A percentile compares a stretch with the other conserved stretches of the same genome.
Evolutionary conservation across 2,797 vertebrate genomes (phyloP).

Genomic region (Coilia nasus): DNA sequence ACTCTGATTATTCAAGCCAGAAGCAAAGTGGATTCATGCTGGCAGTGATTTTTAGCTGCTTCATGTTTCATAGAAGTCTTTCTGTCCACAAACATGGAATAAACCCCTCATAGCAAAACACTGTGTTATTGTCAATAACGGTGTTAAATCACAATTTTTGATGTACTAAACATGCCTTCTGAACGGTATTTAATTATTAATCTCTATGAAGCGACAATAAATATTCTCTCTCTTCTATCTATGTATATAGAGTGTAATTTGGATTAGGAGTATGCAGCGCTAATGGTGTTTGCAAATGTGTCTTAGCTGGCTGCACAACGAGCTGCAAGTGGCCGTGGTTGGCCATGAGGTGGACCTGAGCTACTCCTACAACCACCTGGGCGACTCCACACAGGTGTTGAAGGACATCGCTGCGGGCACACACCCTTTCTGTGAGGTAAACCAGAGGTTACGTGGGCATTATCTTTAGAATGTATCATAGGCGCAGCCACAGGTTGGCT

Average conservation of each 20-base stretch:
- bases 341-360: constrained; percentile 89
- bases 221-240: too few relatives aligned
- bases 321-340: constrained; percentile 87
- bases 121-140: too few relatives aligned
- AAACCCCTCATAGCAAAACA: too few relatives aligned
- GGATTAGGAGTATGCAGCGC: background rate
- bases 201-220: background rate
- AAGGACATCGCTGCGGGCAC: constrained; percentile 85
- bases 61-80: background rate
- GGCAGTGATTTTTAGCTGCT: background rate
- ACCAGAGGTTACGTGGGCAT: background rate
- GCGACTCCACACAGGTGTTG: constrained; percentile 86
- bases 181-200: background rate
- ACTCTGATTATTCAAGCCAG: background rate
- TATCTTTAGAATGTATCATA: background rate
- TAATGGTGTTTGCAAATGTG: background rate
- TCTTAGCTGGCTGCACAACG: constrained; percentile 96
- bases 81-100: background rate
- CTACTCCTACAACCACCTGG: constrained; percentile 90
- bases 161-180: background rate
- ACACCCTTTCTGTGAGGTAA: constrained; percentile 90
- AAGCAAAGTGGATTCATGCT: background rate
- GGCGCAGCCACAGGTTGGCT: too few relatives aligned
- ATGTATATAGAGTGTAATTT: background rate
- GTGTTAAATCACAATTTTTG: background rate